phyloP scores from a whole-genome alignment of 2,113 vertebrate genomes.

The Tyrannus savana region DNA sequence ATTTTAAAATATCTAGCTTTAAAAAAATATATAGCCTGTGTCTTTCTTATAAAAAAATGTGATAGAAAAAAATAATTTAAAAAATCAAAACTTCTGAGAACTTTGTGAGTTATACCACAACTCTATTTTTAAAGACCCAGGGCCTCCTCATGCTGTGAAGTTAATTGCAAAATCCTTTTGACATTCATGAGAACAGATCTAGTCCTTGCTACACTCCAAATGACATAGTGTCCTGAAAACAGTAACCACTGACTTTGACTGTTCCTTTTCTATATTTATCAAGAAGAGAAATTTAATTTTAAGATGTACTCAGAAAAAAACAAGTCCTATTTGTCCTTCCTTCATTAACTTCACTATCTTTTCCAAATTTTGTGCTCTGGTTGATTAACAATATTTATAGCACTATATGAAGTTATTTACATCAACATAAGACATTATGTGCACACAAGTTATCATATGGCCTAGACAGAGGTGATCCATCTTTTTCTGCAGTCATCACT shows the following conservation, averaged over 20 bases:
- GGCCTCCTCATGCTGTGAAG: conserved; percentile 19
- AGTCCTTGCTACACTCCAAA: not conserved
- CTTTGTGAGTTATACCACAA: not conserved
- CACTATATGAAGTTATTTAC: not conserved
- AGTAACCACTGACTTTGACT: not conserved
- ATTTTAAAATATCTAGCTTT: conserved; percentile 39
- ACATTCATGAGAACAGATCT: not conserved
- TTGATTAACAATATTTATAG: not conserved
- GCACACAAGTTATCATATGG: not conserved
- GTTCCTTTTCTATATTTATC: not conserved
- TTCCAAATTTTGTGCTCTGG: not conserved
- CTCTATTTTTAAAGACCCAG: not conserved
- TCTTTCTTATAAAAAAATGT: not conserved
- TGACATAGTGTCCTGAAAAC: not conserved
- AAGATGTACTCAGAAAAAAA: not conserved
- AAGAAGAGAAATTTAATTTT: not conserved
- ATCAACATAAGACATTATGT: not conserved
- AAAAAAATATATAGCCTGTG: not conserved
- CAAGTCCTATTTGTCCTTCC: not conserved
- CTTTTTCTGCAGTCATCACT: not conserved
- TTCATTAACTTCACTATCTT: not conserved
- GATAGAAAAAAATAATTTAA: not conserved
- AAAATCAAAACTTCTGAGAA: not conserved
- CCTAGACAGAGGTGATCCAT: not conserved
- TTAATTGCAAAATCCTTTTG: conserved; percentile 45